Conservation (phyloP, 2,113 vertebrate genomes). For the Pteronura brasiliensis region DNA sequence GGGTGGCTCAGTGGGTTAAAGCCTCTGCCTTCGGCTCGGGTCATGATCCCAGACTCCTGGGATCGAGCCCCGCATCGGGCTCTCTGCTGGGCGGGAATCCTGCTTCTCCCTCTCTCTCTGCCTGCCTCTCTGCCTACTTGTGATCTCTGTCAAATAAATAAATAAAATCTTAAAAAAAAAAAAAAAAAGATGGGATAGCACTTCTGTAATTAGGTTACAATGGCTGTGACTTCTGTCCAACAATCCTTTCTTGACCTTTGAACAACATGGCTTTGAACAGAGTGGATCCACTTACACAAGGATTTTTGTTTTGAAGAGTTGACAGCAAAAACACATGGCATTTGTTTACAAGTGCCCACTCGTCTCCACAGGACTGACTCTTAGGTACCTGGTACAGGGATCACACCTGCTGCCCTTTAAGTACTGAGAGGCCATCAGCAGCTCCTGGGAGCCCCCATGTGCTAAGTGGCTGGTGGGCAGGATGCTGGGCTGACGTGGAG, state of each 20-base stretch:
- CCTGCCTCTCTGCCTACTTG: no score
- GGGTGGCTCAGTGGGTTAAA: no score
- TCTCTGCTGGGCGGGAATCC: no score
- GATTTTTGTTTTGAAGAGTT: not conserved
- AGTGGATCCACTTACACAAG: not conserved
- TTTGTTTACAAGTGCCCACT: not conserved
- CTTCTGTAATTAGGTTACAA: not conserved
- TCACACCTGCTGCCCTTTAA: not conserved
- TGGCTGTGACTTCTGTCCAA: not conserved
- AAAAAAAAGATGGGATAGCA: not conserved
- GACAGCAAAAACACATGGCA: not conserved
- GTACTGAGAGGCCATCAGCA: not conserved
- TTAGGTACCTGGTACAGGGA: not conserved
- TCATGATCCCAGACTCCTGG: no score
- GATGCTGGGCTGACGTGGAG: not conserved
- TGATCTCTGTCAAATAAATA: no score
- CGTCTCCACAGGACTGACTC: not conserved
- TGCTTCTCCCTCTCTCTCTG: no score
- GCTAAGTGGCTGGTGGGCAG: not conserved
- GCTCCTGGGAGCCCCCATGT: not conserved
- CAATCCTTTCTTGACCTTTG: not conserved
- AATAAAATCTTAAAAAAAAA: no score
- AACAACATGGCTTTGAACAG: not conserved
- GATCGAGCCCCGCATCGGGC: no score
- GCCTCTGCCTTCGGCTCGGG: no score